These are phyloP conservation scores for Halictus rubicundus DNA, from an alignment of 1,140 invertebrate genomes.

Conservation along the genomic window DNA sequence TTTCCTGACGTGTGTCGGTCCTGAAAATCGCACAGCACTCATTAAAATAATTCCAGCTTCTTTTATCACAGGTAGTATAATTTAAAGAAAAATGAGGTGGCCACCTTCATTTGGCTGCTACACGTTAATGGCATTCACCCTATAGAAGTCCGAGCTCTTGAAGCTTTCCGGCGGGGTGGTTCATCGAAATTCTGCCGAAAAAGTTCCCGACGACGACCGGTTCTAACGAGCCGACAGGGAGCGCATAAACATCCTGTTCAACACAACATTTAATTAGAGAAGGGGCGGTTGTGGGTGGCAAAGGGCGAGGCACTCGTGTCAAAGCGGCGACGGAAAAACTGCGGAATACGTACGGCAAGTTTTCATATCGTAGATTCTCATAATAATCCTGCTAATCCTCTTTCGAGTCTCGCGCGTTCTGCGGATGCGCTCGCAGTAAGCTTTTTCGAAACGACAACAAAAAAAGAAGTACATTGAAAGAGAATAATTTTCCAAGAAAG, in stretches of 20 bases:
- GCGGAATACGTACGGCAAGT: not conserved
- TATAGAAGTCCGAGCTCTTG: too few species aligned
- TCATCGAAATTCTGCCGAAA: too few species aligned
- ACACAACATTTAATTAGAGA: not conserved
- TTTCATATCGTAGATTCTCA: not conserved
- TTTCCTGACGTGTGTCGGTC: too few species aligned
- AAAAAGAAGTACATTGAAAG: not conserved
- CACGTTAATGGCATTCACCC: too few species aligned
- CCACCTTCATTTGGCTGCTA: too few species aligned
- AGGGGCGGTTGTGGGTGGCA: not conserved
- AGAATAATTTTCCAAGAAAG: slow-evolving; percentile 22
- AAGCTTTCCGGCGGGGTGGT: too few species aligned
- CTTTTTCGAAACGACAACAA: not conserved
- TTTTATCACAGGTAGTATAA: too few species aligned
- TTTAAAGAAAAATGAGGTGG: too few species aligned
- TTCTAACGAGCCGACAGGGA: too few species aligned
- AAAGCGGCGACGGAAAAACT: not conserved
- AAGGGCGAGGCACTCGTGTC: not conserved
- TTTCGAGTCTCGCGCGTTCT: not conserved
- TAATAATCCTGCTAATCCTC: slow-evolving; percentile 7
- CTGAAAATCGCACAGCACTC: too few species aligned
- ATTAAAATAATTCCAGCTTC: too few species aligned
- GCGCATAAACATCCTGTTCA: not conserved
- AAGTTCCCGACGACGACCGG: too few species aligned
- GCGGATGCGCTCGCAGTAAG: not conserved